These are phyloP conservation scores for Caerostris darwini DNA, from an alignment of 1,140 invertebrate genomes.

Conservation along the genomic window DNA sequence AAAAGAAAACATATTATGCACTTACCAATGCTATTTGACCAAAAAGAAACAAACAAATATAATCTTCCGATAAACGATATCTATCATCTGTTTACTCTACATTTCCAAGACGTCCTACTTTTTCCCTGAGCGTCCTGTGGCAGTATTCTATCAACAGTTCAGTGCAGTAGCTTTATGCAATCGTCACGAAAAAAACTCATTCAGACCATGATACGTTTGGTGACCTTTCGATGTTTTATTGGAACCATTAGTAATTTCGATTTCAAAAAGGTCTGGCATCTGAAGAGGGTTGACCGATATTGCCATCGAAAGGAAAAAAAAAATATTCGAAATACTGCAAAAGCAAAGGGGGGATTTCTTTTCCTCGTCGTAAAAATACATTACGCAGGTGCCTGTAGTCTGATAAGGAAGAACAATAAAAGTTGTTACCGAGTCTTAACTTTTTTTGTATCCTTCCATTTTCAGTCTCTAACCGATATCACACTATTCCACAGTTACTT, in stretches of 20 bases:
- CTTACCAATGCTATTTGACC: too few relatives aligned
- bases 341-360: background rate
- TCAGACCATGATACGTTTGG: background rate
- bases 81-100: too few relatives aligned
- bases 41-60: too few relatives aligned
- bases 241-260: slow-evolving; percentile 30
- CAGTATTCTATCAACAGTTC: background rate
- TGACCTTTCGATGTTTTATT: slow-evolving; percentile 26
- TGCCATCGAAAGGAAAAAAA: background rate
- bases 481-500: background rate
- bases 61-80: too few relatives aligned
- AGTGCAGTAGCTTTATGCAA: background rate
- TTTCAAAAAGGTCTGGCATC: slow-evolving; percentile 24
- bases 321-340: background rate
- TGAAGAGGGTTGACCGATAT: slow-evolving; percentile 16
- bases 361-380: slow-evolving; percentile 27
- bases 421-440: slow-evolving; percentile 5
- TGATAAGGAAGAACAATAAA: slow-evolving; percentile 40
- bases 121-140: background rate
- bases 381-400: slow-evolving; percentile 11
- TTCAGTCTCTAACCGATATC: background rate
- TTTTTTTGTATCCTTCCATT: slow-evolving; percentile 4
- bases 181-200: background rate
- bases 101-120: background rate
- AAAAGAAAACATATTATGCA: too few relatives aligned